Evolutionary conservation across 2,888 invertebrate genomes (phyloP).

Genomic region (Coleophora flavipennella): DNA sequence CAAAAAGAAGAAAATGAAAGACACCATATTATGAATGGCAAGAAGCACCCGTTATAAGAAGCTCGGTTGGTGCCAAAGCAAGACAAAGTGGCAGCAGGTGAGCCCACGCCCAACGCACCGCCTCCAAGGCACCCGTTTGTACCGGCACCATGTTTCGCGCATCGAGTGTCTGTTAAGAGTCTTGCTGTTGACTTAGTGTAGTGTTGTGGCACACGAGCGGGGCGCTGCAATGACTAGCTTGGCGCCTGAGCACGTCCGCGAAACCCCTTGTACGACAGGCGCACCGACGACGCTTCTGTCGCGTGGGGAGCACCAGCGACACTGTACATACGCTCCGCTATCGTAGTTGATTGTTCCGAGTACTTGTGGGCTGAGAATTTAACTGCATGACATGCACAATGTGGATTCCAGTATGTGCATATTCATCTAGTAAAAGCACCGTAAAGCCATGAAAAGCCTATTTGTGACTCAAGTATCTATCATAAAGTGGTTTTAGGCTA

Average conservation of each 20-base stretch:
- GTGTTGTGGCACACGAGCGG: conserved; percentile 64
- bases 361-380: conserved; percentile 33
- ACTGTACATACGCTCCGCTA: conserved; percentile 61
- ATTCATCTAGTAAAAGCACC: conserved; percentile 50
- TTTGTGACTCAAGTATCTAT: conserved; percentile 34
- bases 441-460: conserved; percentile 37
- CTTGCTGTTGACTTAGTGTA: conserved; percentile 68
- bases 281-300: conserved; percentile 55
- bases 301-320: conserved; percentile 32
- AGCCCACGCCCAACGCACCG: conserved; percentile 23
- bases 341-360: conserved; percentile 52
- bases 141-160: conserved; percentile 56
- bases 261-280: conserved; percentile 68
- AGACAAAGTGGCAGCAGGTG: conserved; percentile 21
- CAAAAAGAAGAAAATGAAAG: conserved; percentile 21
- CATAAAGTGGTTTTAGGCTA: conserved; percentile 11
- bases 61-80: conserved; percentile 12
- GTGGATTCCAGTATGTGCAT: conserved; percentile 42
- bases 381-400: conserved; percentile 60
- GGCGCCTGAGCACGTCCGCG: conserved; percentile 53
- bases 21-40: conserved; percentile 22
- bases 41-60: conserved; percentile 17
- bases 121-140: conserved; percentile 46
- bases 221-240: conserved; percentile 58
- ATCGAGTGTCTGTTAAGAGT: conserved; percentile 62